phyloP scores from a whole-genome alignment of 2,888 invertebrate genomes.

The Pandemis corylana region DNA sequence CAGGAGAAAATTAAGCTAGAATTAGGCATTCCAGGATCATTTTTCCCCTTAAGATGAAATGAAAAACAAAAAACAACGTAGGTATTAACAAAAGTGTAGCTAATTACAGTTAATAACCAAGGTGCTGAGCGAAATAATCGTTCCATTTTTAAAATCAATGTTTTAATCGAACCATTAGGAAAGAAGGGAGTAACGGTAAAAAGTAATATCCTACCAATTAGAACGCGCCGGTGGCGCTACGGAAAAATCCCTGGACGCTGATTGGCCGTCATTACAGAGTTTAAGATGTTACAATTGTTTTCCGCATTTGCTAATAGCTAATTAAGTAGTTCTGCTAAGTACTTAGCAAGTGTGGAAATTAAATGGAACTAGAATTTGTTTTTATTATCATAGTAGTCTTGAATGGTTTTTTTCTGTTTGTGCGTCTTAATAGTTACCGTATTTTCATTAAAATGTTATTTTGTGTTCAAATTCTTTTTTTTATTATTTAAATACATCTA shows the following conservation, averaged over 20 bases:
- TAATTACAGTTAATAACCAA: neutral
- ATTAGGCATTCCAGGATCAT: neutral
- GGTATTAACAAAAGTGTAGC: neutral
- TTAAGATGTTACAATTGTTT: conserved; percentile 14
- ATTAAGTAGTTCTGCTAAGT: neutral
- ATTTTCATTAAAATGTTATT: no score
- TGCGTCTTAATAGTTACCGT: no score
- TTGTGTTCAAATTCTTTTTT: no score
- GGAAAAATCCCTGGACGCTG: conserved; percentile 26
- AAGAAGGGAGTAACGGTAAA: conserved; percentile 29
- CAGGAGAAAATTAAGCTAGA: no score
- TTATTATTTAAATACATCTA: no score
- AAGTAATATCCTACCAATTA: conserved; percentile 37
- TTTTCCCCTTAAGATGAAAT: neutral
- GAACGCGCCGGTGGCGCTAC: conserved; percentile 2
- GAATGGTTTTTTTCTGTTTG: no score
- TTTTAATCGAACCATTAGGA: conserved; percentile 21
- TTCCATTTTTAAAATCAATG: conserved; percentile 24
- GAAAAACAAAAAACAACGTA: neutral
- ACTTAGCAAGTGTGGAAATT: neutral
- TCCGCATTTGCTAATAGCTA: neutral
- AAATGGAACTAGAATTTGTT: neutral
- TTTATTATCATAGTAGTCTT: neutral
- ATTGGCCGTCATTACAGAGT: conserved; percentile 17
- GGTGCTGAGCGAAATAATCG: neutral